Evolutionary conservation across 1,140 invertebrate genomes (phyloP).

Genomic region (Oryzaephilus surinamensis): DNA sequence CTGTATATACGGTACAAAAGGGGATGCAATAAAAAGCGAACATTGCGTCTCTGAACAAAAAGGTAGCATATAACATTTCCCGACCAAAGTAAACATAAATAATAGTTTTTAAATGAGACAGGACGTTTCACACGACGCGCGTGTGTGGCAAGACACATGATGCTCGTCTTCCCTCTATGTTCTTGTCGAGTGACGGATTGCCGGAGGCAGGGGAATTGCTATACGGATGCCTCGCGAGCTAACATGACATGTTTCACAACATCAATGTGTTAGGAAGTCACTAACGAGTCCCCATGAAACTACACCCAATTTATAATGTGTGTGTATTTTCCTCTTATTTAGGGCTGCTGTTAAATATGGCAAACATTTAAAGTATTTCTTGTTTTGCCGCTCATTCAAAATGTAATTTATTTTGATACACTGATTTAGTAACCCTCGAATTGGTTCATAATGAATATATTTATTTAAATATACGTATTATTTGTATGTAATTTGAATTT

Average conservation of each 20-base stretch:
- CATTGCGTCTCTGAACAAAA: conserved; percentile 2
- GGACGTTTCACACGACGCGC: conserved; percentile 33
- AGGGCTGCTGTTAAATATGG: conserved; percentile 9
- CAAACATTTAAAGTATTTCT: too few relatives aligned
- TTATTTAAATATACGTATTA: too few relatives aligned
- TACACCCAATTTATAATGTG: too few relatives aligned
- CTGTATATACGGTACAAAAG: background rate
- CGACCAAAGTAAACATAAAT: conserved; percentile 34
- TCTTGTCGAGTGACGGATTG: conserved; percentile 36
- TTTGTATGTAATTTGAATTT: too few relatives aligned
- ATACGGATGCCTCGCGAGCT: conserved; percentile 22
- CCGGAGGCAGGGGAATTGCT: conserved; percentile 20
- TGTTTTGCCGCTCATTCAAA: too few relatives aligned
- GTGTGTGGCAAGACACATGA: conserved; percentile 35
- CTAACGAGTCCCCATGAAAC: conserved; percentile 28
- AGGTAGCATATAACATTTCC: conserved; percentile 10
- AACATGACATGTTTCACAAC: conserved; percentile 35
- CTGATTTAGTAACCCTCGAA: too few relatives aligned
- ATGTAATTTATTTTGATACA: too few relatives aligned
- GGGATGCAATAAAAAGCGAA: background rate
- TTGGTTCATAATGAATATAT: too few relatives aligned
- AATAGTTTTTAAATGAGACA: conserved; percentile 42
- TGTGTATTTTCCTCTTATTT: too few relatives aligned
- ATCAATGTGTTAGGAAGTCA: conserved; percentile 33
- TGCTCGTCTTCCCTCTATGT: conserved; percentile 29